Percentiles rank a stretch among this genome's conserved stretches.
These are phyloP conservation scores for Coilia nasus DNA, from an alignment of 2,797 vertebrate genomes.

Conservation along the genomic window DNA sequence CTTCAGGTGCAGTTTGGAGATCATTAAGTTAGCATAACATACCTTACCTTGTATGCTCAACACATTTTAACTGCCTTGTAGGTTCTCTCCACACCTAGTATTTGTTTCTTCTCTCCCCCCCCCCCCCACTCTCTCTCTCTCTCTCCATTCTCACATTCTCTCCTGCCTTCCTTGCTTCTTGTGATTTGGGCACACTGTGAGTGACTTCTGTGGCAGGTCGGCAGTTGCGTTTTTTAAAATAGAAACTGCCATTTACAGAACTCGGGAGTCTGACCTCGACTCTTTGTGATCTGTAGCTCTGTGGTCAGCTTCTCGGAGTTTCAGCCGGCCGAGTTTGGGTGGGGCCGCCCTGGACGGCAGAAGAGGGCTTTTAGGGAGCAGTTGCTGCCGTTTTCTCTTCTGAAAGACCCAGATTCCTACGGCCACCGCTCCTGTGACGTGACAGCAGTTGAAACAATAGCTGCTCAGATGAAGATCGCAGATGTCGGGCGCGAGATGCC, in stretches of 20 bases:
- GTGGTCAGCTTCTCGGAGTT: constrained; percentile 60
- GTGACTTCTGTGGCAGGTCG: constrained; percentile 26
- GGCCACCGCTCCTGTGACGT: neutral
- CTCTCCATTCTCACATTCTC: neutral
- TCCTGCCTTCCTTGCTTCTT: neutral
- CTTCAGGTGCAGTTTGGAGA: neutral
- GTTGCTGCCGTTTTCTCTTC: neutral
- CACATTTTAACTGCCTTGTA: neutral
- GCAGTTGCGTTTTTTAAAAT: constrained; percentile 55
- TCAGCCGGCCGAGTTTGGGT: constrained; percentile 62
- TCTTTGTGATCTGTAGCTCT: constrained; percentile 61
- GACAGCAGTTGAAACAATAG: constrained; percentile 39
- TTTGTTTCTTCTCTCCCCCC: neutral
- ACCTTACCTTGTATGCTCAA: neutral
- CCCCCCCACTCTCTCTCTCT: neutral
- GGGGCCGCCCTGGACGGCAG: constrained; percentile 55
- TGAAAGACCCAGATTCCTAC: neutral
- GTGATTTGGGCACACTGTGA: constrained; percentile 25
- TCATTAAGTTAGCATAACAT: neutral
- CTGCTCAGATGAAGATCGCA: constrained; percentile 7
- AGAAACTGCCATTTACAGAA: constrained; percentile 62
- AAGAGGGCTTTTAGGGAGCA: no score
- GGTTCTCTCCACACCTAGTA: neutral
- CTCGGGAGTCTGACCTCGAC: constrained; percentile 46
- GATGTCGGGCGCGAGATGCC: neutral